phyloP scores from a whole-genome alignment of 2,888 invertebrate genomes.

The Acronicta aceris region DNA sequence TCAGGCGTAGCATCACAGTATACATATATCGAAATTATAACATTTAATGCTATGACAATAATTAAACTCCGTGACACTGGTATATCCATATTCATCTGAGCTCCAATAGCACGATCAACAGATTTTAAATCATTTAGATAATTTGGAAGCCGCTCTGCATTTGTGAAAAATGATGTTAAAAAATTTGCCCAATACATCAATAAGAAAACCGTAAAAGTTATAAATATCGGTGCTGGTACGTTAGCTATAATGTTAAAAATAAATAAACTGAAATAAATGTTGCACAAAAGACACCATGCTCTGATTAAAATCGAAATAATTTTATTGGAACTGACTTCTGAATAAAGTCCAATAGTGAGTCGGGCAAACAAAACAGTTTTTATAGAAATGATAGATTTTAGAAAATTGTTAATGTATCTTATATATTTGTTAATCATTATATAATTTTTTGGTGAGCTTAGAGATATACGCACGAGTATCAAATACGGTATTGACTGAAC shows the following conservation, averaged over 20 bases:
- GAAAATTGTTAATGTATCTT: too few relatives aligned
- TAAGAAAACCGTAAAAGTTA: neutral
- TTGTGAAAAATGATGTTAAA: neutral
- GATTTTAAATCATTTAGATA: constrained; percentile 5
- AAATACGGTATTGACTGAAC: too few relatives aligned
- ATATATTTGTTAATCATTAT: too few relatives aligned
- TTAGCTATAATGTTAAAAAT: neutral
- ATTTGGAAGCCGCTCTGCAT: neutral
- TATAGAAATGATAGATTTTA: too few relatives aligned
- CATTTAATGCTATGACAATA: neutral
- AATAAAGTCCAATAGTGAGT: too few relatives aligned
- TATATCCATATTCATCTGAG: neutral
- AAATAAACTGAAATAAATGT: neutral
- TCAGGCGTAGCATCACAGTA: neutral
- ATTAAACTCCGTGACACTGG: neutral
- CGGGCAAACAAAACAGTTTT: too few relatives aligned
- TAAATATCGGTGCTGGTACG: accelerated
- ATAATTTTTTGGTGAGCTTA: too few relatives aligned
- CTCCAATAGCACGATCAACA: neutral
- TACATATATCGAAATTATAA: neutral
- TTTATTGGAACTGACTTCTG: too few relatives aligned
- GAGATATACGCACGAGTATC: too few relatives aligned
- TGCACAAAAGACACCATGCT: neutral
- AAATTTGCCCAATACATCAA: neutral
- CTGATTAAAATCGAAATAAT: too few relatives aligned